Base-by-base conservation (phyloP, 2,113 vertebrate genomes). In the Propithecus coquereli region DNA sequence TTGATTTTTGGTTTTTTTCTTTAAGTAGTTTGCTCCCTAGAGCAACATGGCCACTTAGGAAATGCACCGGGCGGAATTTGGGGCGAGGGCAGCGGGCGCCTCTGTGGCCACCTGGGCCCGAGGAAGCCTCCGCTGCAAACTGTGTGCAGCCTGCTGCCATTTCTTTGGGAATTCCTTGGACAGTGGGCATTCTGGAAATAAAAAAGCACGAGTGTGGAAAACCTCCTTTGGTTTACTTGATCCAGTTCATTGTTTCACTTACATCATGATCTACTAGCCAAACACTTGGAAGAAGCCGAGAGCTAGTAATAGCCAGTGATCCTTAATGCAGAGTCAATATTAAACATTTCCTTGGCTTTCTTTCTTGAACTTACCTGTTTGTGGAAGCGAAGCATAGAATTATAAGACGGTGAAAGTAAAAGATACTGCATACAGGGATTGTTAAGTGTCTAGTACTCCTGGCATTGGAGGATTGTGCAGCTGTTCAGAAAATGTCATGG, bases 381-480 rank as follows among this genome's bases (percentile, higher is more conserved):
- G 27, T 82, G 74, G 47, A 47, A 27, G 4, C 16, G 7, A 13
- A 4, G 52, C 10, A 2, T 30, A 1, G 61, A 9, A n/a, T 30
- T 22, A 10, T 2, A 32, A 13, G 27, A 18, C 27, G 8, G 11
- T 13, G 16, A 12, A 30, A 32, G 4, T 25, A 27, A 34, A 22
- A 10, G 16, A 2, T 16, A 34, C 0, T 32, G 18, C 8, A 22
- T 4, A 0, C 1, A 6, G 61, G 63, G 25, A 0, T 52, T 10
- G n/a, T 40, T 34, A 10, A 27, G 34, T 22, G 20, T 20, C n/a
- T 22, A 3, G 16, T 27, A 3, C n/a, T 30, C 13, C 5, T 4
- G 0, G 0, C 14, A 0, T 25, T 13, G 80, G 40, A 34, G 18
- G 22, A 17, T 16, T 17, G 0, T 0, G 1, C 5, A 13, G 68